phyloP scores from a whole-genome alignment of 2,797 vertebrate species.

The Catamblyrhynchus diadema region DNA sequence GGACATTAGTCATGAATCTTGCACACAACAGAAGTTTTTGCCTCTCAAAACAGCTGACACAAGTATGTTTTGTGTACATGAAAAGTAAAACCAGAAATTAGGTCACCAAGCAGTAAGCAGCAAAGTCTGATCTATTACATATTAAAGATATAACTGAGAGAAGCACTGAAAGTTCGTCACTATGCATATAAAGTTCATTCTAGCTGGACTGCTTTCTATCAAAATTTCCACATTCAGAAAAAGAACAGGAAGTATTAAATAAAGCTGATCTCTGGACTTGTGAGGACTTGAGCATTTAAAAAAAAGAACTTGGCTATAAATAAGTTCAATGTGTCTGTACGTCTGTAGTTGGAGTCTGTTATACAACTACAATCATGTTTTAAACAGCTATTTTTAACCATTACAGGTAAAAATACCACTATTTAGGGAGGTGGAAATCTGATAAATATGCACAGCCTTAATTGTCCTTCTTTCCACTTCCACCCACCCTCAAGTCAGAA shows the following conservation, averaged over 20 bases:
- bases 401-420: background rate
- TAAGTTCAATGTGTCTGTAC: background rate
- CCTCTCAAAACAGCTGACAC: background rate
- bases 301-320: background rate
- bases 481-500: fast-evolving
- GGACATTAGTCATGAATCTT: background rate
- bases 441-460: background rate
- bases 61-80: background rate
- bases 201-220: background rate
- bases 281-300: background rate
- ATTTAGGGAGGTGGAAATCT: background rate
- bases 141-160: background rate
- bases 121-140: background rate
- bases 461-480: background rate
- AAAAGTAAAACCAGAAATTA: background rate
- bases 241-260: background rate
- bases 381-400: background rate
- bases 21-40: background rate
- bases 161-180: background rate
- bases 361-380: background rate
- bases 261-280: background rate
- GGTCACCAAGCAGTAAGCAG: background rate
- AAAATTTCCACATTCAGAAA: background rate
- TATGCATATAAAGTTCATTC: background rate
- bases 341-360: background rate